These are phyloP conservation scores for Rhabdomys dilectus DNA, from an alignment of 2,113 vertebrate species.

Conservation along the genomic window DNA sequence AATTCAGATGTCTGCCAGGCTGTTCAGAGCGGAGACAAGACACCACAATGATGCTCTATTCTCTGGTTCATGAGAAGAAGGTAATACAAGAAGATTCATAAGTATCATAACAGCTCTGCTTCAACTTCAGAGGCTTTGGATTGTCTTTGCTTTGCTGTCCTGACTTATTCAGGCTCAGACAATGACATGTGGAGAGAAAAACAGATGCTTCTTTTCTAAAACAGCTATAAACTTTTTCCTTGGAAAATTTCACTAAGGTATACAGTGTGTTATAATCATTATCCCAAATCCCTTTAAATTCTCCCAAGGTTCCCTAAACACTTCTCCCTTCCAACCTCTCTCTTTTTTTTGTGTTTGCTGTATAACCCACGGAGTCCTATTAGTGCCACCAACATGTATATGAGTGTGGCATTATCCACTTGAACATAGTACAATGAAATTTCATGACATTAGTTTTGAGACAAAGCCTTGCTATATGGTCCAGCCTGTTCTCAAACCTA, in stretches of 20 bases:
- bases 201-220: neutral
- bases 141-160: neutral
- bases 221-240: neutral
- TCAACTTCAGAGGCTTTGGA: neutral
- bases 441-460: neutral
- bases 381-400: neutral
- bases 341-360: neutral
- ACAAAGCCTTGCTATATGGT: neutral
- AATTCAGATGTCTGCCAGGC: neutral
- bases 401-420: neutral
- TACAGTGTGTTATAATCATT: neutral
- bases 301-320: neutral
- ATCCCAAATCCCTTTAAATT: neutral
- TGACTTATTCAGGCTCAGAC: neutral
- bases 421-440: neutral
- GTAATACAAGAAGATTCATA: neutral
- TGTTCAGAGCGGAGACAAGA: neutral
- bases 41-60: neutral
- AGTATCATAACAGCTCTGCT: neutral
- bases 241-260: neutral
- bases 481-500: neutral
- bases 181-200: neutral
- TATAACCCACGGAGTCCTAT: neutral
- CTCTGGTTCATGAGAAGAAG: neutral
- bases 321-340: too few relatives aligned